Percentiles rank a stretch among this genome's conserved stretches.
These are phyloP conservation scores for Nemotelus pantherinus DNA, from an alignment of 2,888 invertebrate species.

Conservation along the genomic window DNA sequence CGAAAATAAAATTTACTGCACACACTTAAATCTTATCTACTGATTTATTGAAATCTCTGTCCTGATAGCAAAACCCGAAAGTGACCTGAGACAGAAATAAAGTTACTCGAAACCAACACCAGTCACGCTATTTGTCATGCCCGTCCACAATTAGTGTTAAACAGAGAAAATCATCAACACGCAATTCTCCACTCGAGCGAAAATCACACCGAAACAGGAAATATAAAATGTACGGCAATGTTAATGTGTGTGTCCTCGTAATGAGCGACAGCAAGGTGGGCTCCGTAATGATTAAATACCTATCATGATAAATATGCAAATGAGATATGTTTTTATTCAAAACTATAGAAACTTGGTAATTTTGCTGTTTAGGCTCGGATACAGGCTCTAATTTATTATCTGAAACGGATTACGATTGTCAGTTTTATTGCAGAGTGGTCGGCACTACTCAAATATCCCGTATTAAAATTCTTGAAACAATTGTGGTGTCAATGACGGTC, in stretches of 20 bases:
- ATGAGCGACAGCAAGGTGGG: background rate
- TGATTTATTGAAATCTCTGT: constrained; percentile 16
- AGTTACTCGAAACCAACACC: constrained; percentile 2
- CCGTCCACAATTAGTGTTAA: constrained; percentile 30
- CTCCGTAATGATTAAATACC: background rate
- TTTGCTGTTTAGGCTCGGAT: too few species aligned
- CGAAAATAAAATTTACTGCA: background rate
- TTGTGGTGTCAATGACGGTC: too few species aligned
- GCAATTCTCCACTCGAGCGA: constrained; percentile 27
- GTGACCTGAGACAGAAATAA: constrained; percentile 19
- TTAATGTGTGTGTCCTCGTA: background rate
- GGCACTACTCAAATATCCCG: too few species aligned
- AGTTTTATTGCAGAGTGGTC: background rate
- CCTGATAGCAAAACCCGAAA: constrained; percentile 21
- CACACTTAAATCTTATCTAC: background rate
- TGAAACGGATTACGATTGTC: background rate
- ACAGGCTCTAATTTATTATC: constrained; percentile 13
- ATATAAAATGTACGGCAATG: constrained; percentile 22
- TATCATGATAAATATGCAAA: constrained; percentile 31
- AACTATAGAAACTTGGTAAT: background rate
- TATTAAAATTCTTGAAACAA: too few species aligned
- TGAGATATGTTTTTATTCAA: constrained; percentile 6
- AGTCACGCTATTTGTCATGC: constrained; percentile 32
- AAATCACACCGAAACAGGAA: constrained; percentile 3
- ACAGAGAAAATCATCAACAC: constrained; percentile 28